Evolutionary conservation across 2,113 vertebrate genomes (phyloP).

Genomic region (Vulpes vulpes): DNA sequence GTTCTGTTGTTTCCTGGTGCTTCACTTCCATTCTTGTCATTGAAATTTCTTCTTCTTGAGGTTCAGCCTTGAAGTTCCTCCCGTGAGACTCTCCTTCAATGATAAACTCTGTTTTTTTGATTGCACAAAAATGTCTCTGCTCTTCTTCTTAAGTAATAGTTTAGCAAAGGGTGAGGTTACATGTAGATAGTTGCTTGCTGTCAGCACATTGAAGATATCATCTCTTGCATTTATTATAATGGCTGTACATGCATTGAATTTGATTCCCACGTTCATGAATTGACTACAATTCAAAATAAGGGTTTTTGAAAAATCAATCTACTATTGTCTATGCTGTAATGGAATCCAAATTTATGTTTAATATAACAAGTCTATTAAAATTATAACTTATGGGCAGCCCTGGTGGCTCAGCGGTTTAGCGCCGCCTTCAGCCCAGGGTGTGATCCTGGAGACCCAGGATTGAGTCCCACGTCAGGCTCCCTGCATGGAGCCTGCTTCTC

Average conservation of each 20-base stretch:
- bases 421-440: no score
- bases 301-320: neutral
- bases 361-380: neutral
- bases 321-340: neutral
- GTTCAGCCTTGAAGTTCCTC: neutral
- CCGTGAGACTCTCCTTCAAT: neutral
- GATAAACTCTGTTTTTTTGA: neutral
- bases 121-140: neutral
- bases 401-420: no score
- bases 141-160: neutral
- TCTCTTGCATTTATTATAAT: neutral
- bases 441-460: no score
- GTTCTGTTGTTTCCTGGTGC: neutral
- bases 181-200: neutral
- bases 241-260: neutral
- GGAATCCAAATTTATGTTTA: conserved; percentile 2
- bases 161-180: neutral
- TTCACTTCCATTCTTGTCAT: neutral
- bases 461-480: no score
- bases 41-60: neutral
- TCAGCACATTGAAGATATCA: neutral
- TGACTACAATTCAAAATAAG: neutral
- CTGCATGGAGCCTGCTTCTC: no score
- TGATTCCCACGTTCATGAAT: neutral
- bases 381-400: neutral